phyloP scores from a whole-genome alignment of 2,888 invertebrate genomes.

The Callimorpha dominula region DNA sequence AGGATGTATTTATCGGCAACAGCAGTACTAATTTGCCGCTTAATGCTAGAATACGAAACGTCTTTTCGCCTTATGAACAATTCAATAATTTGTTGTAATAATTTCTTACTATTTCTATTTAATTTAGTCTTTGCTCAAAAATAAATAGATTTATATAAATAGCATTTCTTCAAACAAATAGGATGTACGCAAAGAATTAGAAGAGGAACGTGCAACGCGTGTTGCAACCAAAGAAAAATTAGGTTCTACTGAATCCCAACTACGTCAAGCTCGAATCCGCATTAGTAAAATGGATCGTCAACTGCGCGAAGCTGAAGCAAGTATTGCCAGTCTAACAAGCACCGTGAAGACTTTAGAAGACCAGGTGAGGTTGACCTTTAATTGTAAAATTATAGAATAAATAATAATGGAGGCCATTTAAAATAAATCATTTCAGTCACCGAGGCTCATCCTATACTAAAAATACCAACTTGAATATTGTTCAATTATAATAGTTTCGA shows the following conservation, averaged over 20 bases:
- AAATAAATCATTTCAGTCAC: no score
- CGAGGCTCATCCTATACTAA: no score
- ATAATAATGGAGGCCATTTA: no score
- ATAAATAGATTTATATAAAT: not conserved
- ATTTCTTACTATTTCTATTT: no score
- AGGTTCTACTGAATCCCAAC: slow-evolving; percentile 68
- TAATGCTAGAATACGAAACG: no score
- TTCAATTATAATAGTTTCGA: no score
- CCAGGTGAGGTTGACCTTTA: slow-evolving; percentile 63
- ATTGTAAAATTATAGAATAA: not conserved
- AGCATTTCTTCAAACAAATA: slow-evolving; percentile 23
- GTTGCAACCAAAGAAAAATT: slow-evolving; percentile 69
- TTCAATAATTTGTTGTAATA: no score
- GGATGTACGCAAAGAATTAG: slow-evolving; percentile 71
- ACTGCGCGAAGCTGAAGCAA: slow-evolving; percentile 78
- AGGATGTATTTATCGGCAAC: not conserved
- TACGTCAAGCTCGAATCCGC: slow-evolving; percentile 71
- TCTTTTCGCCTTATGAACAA: no score
- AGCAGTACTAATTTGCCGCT: not conserved
- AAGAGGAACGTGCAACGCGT: slow-evolving; percentile 71
- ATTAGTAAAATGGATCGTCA: slow-evolving; percentile 80
- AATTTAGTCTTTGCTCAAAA: no score
- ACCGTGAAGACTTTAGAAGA: slow-evolving; percentile 80
- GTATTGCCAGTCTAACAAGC: slow-evolving; percentile 75
- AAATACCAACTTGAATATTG: no score